These are phyloP conservation scores for Hapalemur alaotrensis DNA, from an alignment of 2,797 vertebrate species.

Conservation along the genomic window DNA sequence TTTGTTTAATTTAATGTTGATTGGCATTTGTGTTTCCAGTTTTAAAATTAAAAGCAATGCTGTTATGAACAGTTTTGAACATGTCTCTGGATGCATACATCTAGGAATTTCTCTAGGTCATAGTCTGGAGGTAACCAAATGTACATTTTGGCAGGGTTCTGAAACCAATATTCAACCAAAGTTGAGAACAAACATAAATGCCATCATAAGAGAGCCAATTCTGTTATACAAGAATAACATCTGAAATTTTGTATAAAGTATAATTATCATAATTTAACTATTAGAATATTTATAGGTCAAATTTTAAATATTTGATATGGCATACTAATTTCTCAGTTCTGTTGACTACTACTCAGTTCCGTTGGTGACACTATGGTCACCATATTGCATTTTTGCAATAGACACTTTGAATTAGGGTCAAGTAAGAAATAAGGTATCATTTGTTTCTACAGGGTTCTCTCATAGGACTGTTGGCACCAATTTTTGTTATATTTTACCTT, in stretches of 20 bases:
- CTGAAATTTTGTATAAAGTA: neutral
- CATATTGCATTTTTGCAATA: neutral
- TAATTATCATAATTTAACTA: neutral
- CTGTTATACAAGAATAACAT: neutral
- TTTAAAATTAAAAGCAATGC: neutral
- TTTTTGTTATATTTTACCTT: neutral
- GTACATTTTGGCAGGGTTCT: neutral
- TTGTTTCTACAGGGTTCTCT: neutral
- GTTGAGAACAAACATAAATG: neutral
- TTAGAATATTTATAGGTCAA: neutral
- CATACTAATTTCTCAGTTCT: neutral
- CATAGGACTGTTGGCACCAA: neutral
- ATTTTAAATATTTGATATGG: neutral
- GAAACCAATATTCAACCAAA: slow-evolving; percentile 18
- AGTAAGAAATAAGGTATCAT: neutral
- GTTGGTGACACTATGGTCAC: neutral
- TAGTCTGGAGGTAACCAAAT: slow-evolving; percentile 9
- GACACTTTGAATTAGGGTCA: neutral
- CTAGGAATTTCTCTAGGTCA: neutral
- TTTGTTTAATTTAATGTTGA: slow-evolving; percentile 46
- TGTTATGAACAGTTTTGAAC: neutral
- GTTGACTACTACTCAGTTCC: neutral
- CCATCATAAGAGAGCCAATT: neutral
- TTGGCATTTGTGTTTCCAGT: neutral
- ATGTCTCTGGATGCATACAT: neutral